A percentile compares a stretch with the other conserved stretches of the same genome.
Evolutionary conservation across 2,113 vertebrate genomes (phyloP).

Genomic region (Myxocyprinus asiaticus): DNA sequence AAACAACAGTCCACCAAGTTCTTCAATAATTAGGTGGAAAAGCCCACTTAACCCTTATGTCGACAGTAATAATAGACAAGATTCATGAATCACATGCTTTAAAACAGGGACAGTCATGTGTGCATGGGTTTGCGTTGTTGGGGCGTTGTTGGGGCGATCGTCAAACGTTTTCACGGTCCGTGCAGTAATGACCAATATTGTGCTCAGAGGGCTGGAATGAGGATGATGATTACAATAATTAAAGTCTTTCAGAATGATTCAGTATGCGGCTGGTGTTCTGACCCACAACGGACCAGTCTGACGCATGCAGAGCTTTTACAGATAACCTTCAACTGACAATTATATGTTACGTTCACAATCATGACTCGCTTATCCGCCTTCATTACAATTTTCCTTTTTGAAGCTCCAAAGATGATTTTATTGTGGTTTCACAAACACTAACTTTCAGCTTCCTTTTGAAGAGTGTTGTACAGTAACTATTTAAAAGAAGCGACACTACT

Average conservation of each 20-base stretch:
- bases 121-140: no score
- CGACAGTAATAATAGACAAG: neutral
- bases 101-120: neutral
- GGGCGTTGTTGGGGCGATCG: neutral
- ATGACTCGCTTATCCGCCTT: neutral
- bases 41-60: neutral
- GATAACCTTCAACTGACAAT: constrained; percentile 24
- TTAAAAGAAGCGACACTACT: no score
- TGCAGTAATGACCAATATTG: constrained; percentile 3
- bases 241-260: constrained; percentile 37
- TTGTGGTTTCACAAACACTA: neutral
- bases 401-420: neutral
- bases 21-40: no score
- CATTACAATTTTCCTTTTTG: neutral
- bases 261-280: neutral
- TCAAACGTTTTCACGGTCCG: constrained; percentile 37
- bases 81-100: no score
- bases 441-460: neutral
- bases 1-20: no score
- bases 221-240: constrained; percentile 17
- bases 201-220: neutral
- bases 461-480: neutral
- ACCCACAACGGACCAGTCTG: neutral
- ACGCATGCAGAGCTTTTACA: constrained; percentile 5
- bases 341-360: constrained; percentile 8